Evolutionary conservation across 2,797 vertebrate genomes (phyloP).

Genomic region (Enteromius radiatus): DNA sequence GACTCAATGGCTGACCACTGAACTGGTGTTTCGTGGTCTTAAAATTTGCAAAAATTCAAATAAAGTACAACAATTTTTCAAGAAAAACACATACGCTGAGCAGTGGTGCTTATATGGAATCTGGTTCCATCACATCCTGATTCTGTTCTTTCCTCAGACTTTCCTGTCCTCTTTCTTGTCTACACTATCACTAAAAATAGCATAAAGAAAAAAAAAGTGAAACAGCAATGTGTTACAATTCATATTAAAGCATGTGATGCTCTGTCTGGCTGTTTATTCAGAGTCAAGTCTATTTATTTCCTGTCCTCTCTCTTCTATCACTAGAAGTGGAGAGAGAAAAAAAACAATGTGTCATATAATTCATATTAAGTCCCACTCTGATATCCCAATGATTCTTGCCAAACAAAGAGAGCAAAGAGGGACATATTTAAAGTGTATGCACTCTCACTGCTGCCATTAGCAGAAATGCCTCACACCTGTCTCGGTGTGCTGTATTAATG

Average conservation of each 20-base stretch:
- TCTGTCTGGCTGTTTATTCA: neutral
- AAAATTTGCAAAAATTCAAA: neutral
- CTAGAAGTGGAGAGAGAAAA: neutral
- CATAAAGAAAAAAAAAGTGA: neutral
- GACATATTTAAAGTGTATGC: constrained; percentile 69
- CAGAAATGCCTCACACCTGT: constrained; percentile 71
- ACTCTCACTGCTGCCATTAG: constrained; percentile 73
- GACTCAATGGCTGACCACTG: neutral
- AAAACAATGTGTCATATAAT: constrained; percentile 15
- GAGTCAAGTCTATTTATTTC: neutral
- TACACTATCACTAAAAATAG: neutral
- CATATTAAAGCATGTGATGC: neutral
- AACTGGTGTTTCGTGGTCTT: neutral
- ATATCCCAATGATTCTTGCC: constrained; percentile 55
- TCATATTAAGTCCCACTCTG: constrained; percentile 40
- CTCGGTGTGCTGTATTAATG: constrained; percentile 74
- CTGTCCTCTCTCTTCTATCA: neutral
- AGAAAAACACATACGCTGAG: neutral
- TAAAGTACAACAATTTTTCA: neutral
- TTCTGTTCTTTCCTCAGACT: neutral
- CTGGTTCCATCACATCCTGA: neutral
- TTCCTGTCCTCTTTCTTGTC: neutral
- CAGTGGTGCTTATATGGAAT: neutral
- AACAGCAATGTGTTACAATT: neutral
- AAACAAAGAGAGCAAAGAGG: constrained; percentile 63